Percentiles rank a stretch among this genome's conserved stretches.
Evolutionary conservation across 2,797 vertebrate species (phyloP).

Genomic region (Eidolon dupreanum): DNA sequence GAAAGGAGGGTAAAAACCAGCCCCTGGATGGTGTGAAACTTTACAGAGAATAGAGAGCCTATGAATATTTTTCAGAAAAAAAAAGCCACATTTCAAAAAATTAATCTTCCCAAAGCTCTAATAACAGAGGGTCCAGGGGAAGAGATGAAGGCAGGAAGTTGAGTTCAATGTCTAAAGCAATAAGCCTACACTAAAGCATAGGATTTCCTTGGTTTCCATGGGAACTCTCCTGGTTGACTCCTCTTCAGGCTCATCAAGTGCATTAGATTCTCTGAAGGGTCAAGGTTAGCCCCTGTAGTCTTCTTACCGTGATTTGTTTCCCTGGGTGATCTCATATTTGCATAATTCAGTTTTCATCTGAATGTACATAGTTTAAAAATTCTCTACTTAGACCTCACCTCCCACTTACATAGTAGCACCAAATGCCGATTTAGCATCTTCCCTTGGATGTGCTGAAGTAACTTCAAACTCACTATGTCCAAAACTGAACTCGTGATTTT

Average conservation of each 20-base stretch:
- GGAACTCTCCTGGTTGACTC: not conserved
- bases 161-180: not conserved
- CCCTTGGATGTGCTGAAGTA: not conserved
- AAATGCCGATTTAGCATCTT: not conserved
- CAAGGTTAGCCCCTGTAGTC: not conserved
- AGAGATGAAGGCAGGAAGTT: not conserved
- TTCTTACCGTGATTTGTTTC: not conserved
- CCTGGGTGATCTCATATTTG: not conserved
- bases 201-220: not conserved
- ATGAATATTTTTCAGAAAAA: not conserved
- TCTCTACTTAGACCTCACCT: not conserved
- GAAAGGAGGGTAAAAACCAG: not conserved
- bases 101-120: not conserved
- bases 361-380: not conserved
- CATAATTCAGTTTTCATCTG: not conserved
- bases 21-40: not conserved
- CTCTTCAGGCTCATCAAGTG: not conserved
- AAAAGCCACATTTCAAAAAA: not conserved
- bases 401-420: not conserved
- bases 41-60: not conserved
- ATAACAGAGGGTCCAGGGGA: not conserved
- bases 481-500: not conserved
- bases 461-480: not conserved
- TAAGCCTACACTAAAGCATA: not conserved
- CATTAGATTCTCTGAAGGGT: not conserved